Percentiles rank a stretch among this genome's conserved stretches.
phyloP scores from a whole-genome alignment of 2,888 invertebrate genomes.

The Mythimna lalbum region DNA sequence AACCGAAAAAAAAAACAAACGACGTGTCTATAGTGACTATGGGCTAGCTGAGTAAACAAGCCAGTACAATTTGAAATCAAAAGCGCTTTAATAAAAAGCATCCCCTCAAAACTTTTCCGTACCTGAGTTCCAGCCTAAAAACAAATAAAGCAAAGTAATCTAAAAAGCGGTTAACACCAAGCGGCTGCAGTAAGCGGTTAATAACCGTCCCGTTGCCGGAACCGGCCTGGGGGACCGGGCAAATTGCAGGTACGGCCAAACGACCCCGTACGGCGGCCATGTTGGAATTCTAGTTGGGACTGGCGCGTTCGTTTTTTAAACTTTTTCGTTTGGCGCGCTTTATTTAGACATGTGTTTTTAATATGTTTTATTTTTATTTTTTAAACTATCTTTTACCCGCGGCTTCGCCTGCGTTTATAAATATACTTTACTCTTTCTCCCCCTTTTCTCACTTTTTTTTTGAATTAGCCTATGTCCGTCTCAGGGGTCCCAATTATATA shows the following conservation, averaged over 20 bases:
- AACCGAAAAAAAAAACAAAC: too few species aligned
- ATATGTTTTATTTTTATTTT: too few species aligned
- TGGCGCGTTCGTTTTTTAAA: slow-evolving; percentile 5
- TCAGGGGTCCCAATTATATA: too few species aligned
- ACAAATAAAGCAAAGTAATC: slow-evolving; percentile 59
- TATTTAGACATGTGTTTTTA: neutral
- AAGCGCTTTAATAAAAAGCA: slow-evolving; percentile 7
- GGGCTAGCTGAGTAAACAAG: neutral
- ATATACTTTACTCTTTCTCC: too few species aligned
- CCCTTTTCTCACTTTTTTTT: too few species aligned
- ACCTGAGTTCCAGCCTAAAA: slow-evolving; percentile 28
- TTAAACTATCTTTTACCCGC: too few species aligned
- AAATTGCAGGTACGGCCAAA: slow-evolving; percentile 60
- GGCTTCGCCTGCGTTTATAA: too few species aligned
- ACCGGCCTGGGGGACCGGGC: slow-evolving; percentile 58
- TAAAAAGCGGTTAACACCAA: slow-evolving; percentile 58
- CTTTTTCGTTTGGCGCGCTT: neutral
- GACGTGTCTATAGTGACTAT: too few species aligned
- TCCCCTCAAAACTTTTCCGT: slow-evolving; percentile 23
- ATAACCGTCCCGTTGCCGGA: slow-evolving; percentile 61
- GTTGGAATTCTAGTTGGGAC: slow-evolving; percentile 9
- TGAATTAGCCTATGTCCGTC: too few species aligned
- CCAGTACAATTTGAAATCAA: neutral
- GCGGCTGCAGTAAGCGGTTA: slow-evolving; percentile 60
- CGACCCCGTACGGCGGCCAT: slow-evolving; percentile 37